phyloP scores from a whole-genome alignment of 2,797 vertebrate genomes.

The Melanotaenia trifasciata region DNA sequence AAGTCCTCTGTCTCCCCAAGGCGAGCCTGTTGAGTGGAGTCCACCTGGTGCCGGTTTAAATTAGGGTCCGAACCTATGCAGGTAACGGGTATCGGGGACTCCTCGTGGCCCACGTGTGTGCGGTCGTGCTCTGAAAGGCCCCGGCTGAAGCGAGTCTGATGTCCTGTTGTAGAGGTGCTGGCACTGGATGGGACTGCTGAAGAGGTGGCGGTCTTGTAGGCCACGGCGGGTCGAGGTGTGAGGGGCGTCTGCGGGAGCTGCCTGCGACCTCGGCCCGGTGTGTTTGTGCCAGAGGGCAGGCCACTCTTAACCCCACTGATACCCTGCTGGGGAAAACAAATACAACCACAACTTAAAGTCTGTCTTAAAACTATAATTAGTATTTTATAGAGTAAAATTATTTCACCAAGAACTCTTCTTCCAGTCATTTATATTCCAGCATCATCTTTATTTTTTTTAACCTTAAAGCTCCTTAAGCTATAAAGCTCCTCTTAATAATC shows the following conservation, averaged over 20 bases:
- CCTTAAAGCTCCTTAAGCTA: too few relatives aligned
- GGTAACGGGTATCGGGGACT: constrained; percentile 82
- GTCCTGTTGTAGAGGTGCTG: constrained; percentile 63
- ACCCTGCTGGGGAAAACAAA: constrained; percentile 79
- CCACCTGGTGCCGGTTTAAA: constrained; percentile 81
- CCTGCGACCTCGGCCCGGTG: constrained; percentile 89
- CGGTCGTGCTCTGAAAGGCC: constrained; percentile 93
- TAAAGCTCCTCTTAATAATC: too few relatives aligned
- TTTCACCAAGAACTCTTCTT: too few relatives aligned
- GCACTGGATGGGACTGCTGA: constrained; percentile 86
- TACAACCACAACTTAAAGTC: not conserved
- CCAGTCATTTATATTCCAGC: too few relatives aligned
- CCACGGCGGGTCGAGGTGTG: constrained; percentile 93
- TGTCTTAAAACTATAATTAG: not conserved
- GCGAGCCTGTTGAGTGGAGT: constrained; percentile 65
- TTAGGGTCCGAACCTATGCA: constrained; percentile 91
- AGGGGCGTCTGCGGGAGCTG: constrained; percentile 97
- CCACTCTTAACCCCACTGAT: constrained; percentile 86
- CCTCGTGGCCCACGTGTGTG: constrained; percentile 75
- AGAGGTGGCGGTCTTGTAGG: constrained; percentile 95
- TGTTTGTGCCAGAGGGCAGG: constrained; percentile 88
- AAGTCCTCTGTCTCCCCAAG: constrained; percentile 90
- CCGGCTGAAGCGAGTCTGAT: constrained; percentile 85
- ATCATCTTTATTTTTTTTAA: too few relatives aligned
- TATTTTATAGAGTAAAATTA: not conserved